Percentiles rank a stretch among this genome's conserved stretches.
Conservation (phyloP, 1,140 invertebrate species). For the Anastrepha ludens region DNA sequence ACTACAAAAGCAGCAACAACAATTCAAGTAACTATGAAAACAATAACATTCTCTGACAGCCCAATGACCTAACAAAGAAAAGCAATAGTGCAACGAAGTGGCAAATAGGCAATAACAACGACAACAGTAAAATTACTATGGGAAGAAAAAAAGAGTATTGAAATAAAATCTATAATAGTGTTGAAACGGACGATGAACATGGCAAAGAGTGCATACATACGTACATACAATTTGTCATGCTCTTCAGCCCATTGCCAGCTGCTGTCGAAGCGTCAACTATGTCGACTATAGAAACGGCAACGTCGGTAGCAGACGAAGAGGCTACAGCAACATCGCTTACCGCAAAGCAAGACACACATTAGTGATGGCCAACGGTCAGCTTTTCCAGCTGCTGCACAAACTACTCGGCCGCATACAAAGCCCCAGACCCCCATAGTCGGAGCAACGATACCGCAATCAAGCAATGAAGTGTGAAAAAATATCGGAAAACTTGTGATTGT, state of each 20-base stretch:
- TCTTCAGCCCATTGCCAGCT: conserved; percentile 27
- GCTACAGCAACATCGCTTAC: background rate
- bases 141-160: background rate
- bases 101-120: background rate
- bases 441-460: conserved; percentile 26
- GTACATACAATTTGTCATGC: conserved; percentile 28
- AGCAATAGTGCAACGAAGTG: background rate
- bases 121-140: background rate
- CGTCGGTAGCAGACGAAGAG: too few species aligned
- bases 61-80: conserved; percentile 2
- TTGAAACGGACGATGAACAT: conserved; percentile 6
- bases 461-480: conserved; percentile 49
- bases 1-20: background rate
- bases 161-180: background rate
- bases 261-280: conserved; percentile 1
- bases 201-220: background rate
- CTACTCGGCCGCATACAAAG: background rate
- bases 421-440: too few species aligned
- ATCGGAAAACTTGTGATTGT: background rate
- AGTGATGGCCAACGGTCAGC: conserved; percentile 33
- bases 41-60: background rate
- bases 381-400: background rate
- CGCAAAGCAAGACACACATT: conserved; percentile 20
- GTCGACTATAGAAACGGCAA: background rate
- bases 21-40: background rate